These are phyloP conservation scores for Ailurus styani DNA, from an alignment of 2,113 vertebrate genomes.

Conservation along the genomic window DNA sequence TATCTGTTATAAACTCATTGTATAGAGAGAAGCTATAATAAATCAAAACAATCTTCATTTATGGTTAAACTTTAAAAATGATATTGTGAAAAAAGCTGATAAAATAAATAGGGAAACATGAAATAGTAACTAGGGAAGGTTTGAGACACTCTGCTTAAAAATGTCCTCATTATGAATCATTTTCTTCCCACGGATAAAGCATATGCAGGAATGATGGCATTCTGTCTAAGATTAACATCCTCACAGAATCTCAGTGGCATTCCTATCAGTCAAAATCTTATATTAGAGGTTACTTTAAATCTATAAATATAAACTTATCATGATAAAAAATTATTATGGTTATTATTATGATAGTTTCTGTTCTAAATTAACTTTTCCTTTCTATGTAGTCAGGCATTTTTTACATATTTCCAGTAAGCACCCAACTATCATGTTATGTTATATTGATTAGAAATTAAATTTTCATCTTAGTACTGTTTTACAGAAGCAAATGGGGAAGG, in stretches of 20 bases:
- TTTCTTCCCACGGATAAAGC: neutral
- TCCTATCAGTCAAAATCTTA: neutral
- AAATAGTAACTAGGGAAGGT: neutral
- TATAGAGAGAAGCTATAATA: neutral
- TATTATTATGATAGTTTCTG: neutral
- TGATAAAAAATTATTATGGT: neutral
- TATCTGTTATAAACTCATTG: neutral
- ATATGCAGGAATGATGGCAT: neutral
- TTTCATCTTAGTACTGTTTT: neutral
- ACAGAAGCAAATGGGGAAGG: neutral
- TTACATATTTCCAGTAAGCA: neutral
- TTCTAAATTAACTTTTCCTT: neutral
- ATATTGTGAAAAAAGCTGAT: neutral
- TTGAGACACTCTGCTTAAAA: neutral
- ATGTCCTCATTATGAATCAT: neutral
- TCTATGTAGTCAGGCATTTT: neutral
- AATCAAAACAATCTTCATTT: neutral
- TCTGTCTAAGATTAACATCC: neutral
- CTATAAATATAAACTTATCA: neutral
- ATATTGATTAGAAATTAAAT: neutral
- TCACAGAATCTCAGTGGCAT: neutral
- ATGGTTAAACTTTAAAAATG: neutral
- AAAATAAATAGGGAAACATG: neutral
- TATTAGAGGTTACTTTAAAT: neutral
- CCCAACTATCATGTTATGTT: neutral